Conservation (phyloP, 2,797 vertebrate species). For the Amblyopsis hoosieri region DNA sequence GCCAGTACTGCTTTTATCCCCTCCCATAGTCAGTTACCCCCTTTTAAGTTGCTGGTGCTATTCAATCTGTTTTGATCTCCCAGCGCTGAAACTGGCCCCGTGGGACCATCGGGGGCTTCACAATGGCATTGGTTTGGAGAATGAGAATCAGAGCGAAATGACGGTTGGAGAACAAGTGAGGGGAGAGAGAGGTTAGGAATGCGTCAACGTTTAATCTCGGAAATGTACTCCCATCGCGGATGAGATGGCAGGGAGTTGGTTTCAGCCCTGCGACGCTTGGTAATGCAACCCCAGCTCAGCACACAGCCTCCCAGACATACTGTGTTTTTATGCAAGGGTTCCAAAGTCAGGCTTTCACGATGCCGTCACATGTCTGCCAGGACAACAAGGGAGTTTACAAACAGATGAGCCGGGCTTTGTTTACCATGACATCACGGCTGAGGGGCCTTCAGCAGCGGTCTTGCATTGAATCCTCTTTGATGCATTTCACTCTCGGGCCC, state of each 20-base stretch:
- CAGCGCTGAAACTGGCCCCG: constrained; percentile 45
- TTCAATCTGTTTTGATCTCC: constrained; percentile 59
- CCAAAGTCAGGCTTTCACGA: constrained; percentile 43
- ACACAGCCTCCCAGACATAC: constrained; percentile 34
- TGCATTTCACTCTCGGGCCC: constrained; percentile 15
- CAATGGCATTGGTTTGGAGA: constrained; percentile 59
- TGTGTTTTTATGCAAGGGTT: constrained; percentile 50
- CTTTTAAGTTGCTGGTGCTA: constrained; percentile 66
- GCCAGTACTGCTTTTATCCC: constrained; percentile 19
- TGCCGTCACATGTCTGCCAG: constrained; percentile 40
- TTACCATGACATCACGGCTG: constrained; percentile 80
- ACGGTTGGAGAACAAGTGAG: constrained; percentile 44
- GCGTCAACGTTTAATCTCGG: background rate
- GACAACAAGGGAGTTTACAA: constrained; percentile 62
- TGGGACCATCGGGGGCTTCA: constrained; percentile 48
- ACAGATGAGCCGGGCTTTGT: constrained; percentile 56
- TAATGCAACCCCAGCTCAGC: constrained; percentile 30
- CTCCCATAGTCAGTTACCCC: constrained; percentile 50
- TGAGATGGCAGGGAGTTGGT: background rate
- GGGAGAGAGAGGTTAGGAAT: constrained; percentile 26
- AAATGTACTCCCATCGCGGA: no score
- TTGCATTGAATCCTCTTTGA: constrained; percentile 63
- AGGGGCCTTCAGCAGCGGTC: constrained; percentile 64
- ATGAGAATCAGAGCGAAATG: constrained; percentile 56
- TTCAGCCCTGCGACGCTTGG: constrained; percentile 10